Evolutionary conservation across 2,888 invertebrate species (phyloP).

Genomic region (Eupeodes latifasciatus): DNA sequence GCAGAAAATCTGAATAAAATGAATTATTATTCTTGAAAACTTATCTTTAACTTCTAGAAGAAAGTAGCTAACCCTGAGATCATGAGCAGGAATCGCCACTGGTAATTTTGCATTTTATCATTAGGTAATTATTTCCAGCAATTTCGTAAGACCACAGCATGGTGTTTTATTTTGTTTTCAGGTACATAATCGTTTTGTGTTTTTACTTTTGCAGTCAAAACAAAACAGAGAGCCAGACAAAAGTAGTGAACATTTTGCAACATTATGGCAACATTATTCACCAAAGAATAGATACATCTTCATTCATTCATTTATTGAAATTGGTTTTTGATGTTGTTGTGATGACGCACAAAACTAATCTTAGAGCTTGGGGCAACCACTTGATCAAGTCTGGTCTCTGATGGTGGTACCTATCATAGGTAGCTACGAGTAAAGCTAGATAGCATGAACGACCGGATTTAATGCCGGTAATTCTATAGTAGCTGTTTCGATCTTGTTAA

Average conservation of each 20-base stretch:
- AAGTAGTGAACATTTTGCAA: constrained; percentile 36
- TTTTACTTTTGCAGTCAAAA: constrained; percentile 5
- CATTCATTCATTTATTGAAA: background rate
- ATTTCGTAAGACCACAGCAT: background rate
- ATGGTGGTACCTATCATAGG: background rate
- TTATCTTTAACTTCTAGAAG: no score
- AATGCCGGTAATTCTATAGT: constrained; percentile 46
- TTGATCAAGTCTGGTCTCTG: constrained; percentile 15
- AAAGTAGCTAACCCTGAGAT: no score
- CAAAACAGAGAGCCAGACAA: constrained; percentile 27
- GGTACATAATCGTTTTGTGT: background rate
- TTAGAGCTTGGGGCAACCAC: constrained; percentile 26
- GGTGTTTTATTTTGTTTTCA: background rate
- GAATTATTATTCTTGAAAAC: no score
- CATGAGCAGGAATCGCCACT: no score
- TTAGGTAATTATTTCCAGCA: background rate
- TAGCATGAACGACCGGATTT: constrained; percentile 33
- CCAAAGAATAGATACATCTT: constrained; percentile 32
- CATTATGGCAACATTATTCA: constrained; percentile 70
- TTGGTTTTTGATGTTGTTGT: constrained; percentile 13
- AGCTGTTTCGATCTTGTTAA: constrained; percentile 17
- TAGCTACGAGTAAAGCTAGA: background rate
- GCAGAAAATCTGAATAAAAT: no score
- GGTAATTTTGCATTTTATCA: no score
- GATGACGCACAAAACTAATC: constrained; percentile 48